Base-by-base conservation (phyloP, 2,113 vertebrate species). In the Syngnathus typhle region DNA sequence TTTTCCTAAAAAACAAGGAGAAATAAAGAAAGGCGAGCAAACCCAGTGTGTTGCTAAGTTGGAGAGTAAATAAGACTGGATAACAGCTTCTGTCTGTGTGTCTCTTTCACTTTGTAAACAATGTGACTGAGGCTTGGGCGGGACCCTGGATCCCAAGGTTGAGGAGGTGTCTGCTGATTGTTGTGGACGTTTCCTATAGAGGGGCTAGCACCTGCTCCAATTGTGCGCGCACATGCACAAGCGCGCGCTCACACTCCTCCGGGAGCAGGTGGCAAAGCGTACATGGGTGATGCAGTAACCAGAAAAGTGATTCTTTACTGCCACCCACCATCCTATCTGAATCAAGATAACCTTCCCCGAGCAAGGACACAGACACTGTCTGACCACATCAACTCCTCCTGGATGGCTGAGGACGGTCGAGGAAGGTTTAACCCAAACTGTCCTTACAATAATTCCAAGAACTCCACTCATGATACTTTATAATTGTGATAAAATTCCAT, bases 51-150 rank as follows among this genome's bases (percentile, higher is more conserved):
- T 65, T 78, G 71, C 60, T 71, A 64, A 78, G 79, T 69, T 32
- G 64, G 72, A 72, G 85, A 85, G 83, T 89, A 88, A 91, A 89
- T 88, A 88, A 81, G 82, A 71, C 85, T 82, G 73, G 76, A 81
- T 90, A 89, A 89, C 84, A 88, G 79, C 84, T 82, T 82, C 85
- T 86, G 83, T 87, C 88, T 85, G 81, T 58, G 78, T 83, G 86
- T 89, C 89, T 86, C 84, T 87, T 86, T 81, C 60, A 82, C 79
- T 91, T 89, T 83, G 62, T 63, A 70, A 66, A 68, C 64, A 32
- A 69, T 76, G 82, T 85, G 83, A 86, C 75, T 75, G 77, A 87
- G 67, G 77, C 68, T 69, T 79, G 78, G 79, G 74, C 75, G 73
- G 80, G 79, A 88, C 84, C 81, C 72, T 43, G 27, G 72, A 82